Percentiles rank a stretch among this genome's conserved stretches.
phyloP scores from a whole-genome alignment of 2,797 vertebrate species.

The Bradypodion pumilum region DNA sequence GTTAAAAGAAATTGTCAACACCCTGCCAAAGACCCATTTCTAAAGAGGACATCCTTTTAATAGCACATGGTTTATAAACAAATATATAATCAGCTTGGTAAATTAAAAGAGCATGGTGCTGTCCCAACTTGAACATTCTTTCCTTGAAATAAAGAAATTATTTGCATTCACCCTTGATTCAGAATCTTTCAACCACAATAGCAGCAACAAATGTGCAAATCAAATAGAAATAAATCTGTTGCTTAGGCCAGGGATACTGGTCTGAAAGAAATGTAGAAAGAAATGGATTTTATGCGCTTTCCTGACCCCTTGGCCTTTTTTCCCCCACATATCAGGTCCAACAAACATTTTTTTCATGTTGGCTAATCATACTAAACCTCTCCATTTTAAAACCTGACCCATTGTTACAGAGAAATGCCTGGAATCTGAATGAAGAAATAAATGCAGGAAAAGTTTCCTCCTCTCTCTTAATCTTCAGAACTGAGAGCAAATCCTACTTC shows the following conservation, averaged over 20 bases:
- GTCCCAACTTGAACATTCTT: not conserved
- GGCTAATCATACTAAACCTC: no score
- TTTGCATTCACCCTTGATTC: not conserved
- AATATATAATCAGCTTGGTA: not conserved
- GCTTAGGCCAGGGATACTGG: not conserved
- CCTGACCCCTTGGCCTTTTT: not conserved
- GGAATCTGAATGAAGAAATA: not conserved
- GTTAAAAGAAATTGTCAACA: conserved; percentile 25
- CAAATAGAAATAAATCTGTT: not conserved
- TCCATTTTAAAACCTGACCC: not conserved
- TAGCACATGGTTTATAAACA: not conserved
- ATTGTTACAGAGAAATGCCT: not conserved
- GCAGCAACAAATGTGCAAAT: not conserved
- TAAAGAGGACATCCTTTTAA: conserved; percentile 46
- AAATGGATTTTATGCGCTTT: not conserved
- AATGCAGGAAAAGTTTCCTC: not conserved
- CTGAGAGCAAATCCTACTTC: no score
- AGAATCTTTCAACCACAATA: not conserved
- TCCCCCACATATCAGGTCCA: not conserved
- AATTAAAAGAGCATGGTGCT: not conserved
- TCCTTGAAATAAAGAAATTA: not conserved
- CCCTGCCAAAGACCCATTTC: conserved; percentile 38
- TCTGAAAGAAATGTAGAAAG: not conserved
- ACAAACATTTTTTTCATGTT: not conserved
- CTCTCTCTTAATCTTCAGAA: not conserved